These are phyloP conservation scores for Eurosta solidaginis DNA, from an alignment of 1,140 invertebrate genomes.

Conservation along the genomic window DNA sequence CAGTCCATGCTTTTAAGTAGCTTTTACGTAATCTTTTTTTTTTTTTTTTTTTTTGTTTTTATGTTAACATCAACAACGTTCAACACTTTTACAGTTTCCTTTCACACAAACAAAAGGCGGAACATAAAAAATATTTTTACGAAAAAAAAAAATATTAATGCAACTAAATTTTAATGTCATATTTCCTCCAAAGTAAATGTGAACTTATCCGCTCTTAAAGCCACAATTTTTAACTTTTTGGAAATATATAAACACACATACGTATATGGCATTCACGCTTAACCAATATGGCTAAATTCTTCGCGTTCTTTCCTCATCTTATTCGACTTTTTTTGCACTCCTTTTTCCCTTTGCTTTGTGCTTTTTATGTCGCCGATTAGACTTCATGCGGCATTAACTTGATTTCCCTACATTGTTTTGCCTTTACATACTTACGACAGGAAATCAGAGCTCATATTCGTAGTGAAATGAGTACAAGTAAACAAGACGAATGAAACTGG, in stretches of 20 bases:
- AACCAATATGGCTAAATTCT: too few relatives aligned
- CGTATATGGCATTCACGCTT: too few relatives aligned
- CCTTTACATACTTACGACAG: neutral
- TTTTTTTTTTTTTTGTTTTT: neutral
- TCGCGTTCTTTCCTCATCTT: neutral
- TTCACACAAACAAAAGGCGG: neutral
- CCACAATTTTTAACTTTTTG: neutral
- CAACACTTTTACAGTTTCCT: neutral
- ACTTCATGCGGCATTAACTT: constrained; percentile 4
- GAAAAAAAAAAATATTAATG: too few relatives aligned
- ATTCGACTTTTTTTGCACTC: neutral
- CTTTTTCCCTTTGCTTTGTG: neutral
- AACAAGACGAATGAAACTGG: too few relatives aligned
- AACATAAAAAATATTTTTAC: neutral
- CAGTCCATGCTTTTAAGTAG: too few relatives aligned
- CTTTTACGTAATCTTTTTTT: too few relatives aligned
- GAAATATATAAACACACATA: too few relatives aligned
- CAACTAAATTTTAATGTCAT: too few relatives aligned
- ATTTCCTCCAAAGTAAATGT: too few relatives aligned
- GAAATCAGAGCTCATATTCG: too few relatives aligned
- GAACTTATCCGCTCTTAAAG: neutral
- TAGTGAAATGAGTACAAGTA: too few relatives aligned
- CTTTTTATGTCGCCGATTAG: constrained; percentile 4
- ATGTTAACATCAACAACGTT: neutral
- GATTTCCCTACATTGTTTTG: constrained; percentile 15